Conservation (phyloP, 1,140 invertebrate species). For the Popillia japonica region DNA sequence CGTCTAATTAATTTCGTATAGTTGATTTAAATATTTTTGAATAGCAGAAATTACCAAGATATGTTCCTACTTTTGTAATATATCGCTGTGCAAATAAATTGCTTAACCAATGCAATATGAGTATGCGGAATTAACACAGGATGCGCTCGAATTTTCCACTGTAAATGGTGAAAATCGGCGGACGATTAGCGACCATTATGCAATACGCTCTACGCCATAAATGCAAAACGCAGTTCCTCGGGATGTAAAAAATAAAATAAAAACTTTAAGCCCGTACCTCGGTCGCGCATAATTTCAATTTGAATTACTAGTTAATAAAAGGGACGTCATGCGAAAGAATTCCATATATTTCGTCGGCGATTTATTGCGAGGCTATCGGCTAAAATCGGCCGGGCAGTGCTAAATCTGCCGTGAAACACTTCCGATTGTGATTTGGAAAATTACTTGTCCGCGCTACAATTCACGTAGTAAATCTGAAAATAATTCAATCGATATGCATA, state of each 20-base stretch:
- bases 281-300: background rate
- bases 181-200: background rate
- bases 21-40: too few relatives aligned
- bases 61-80: too few relatives aligned
- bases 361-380: background rate
- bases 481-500: too few relatives aligned
- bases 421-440: too few relatives aligned
- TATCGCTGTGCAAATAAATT: too few relatives aligned
- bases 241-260: background rate
- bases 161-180: background rate
- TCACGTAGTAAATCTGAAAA: too few relatives aligned
- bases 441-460: too few relatives aligned
- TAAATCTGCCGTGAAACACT: too few relatives aligned
- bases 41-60: too few relatives aligned
- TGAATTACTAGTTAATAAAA: constrained; percentile 8
- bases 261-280: background rate
- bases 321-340: background rate
- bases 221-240: background rate
- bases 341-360: background rate
- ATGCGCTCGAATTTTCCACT: background rate
- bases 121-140: background rate
- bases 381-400: background rate
- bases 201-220: background rate
- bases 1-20: too few relatives aligned
- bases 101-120: too few relatives aligned